phyloP scores from a whole-genome alignment of 1,140 invertebrate genomes.

The Liolophura sinensis region DNA sequence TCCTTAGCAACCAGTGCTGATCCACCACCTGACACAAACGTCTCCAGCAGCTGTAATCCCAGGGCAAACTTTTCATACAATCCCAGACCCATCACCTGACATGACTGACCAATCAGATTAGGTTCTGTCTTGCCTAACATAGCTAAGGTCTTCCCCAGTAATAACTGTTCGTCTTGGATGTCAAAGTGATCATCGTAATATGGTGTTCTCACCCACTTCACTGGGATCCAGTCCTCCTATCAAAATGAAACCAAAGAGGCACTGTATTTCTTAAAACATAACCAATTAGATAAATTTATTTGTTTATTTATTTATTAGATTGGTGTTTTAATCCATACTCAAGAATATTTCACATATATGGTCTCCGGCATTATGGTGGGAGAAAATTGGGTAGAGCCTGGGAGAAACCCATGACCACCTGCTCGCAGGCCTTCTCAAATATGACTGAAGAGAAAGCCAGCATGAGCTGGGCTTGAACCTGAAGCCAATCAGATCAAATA shows the following conservation, averaged over 20 bases:
- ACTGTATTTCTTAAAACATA: too few relatives aligned
- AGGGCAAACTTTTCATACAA: constrained; percentile 45
- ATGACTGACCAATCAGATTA: constrained; percentile 6
- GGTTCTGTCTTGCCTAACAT: constrained; percentile 18
- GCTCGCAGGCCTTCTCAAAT: too few relatives aligned
- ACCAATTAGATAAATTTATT: too few relatives aligned
- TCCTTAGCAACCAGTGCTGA: constrained; percentile 17
- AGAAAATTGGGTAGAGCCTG: too few relatives aligned
- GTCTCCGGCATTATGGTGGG: too few relatives aligned
- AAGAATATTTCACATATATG: too few relatives aligned
- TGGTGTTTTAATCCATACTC: too few relatives aligned
- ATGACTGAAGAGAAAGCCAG: too few relatives aligned
- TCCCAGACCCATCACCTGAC: constrained; percentile 38
- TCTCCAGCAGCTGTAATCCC: constrained; percentile 30
- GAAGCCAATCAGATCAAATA: too few relatives aligned
- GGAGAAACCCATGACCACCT: too few relatives aligned
- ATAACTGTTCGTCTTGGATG: constrained; percentile 39
- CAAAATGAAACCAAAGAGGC: constrained; percentile 4
- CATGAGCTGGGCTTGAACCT: too few relatives aligned
- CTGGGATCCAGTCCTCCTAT: constrained; percentile 36
- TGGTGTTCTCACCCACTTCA: constrained; percentile 32
- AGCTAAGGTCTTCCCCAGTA: constrained; percentile 43
- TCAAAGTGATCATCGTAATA: constrained; percentile 53
- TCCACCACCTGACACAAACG: constrained; percentile 15
- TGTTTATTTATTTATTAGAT: too few relatives aligned